Conservation (phyloP, 2,888 invertebrate species). For the Apodemia hepburni region DNA sequence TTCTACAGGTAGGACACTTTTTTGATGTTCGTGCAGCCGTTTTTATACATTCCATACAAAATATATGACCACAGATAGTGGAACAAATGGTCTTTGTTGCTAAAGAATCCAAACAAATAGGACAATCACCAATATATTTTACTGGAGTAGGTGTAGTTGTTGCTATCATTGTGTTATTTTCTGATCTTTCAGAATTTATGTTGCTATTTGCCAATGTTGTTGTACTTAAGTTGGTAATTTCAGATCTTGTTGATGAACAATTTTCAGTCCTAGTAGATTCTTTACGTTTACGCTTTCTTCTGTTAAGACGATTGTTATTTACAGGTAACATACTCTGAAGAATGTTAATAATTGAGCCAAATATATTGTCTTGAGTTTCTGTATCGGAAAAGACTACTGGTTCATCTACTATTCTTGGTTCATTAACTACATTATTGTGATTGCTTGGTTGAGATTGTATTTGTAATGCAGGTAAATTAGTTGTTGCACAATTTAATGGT, state of each 20-base stretch:
- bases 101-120: slow-evolving; percentile 51
- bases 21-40: slow-evolving; percentile 39
- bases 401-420: background rate
- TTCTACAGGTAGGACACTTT: slow-evolving; percentile 52
- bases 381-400: background rate
- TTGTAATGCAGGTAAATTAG: background rate
- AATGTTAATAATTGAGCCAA: background rate
- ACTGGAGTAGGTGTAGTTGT: background rate
- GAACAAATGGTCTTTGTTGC: slow-evolving; percentile 41
- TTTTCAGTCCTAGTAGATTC: background rate
- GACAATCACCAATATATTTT: slow-evolving; percentile 44
- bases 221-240: background rate
- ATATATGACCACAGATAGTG: slow-evolving; percentile 55
- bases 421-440: background rate
- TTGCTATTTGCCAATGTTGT: background rate
- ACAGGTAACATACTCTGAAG: background rate
- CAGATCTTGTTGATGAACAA: background rate
- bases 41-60: slow-evolving; percentile 49
- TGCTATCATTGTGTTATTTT: background rate
- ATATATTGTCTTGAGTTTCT: background rate
- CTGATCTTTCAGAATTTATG: too few species aligned
- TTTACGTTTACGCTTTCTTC: slow-evolving; percentile 6
- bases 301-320: background rate
- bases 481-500: background rate
- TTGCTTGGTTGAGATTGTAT: slow-evolving; percentile 15